Base-by-base conservation (phyloP, 2,113 vertebrate species). In the Dasyprocta punctata region DNA sequence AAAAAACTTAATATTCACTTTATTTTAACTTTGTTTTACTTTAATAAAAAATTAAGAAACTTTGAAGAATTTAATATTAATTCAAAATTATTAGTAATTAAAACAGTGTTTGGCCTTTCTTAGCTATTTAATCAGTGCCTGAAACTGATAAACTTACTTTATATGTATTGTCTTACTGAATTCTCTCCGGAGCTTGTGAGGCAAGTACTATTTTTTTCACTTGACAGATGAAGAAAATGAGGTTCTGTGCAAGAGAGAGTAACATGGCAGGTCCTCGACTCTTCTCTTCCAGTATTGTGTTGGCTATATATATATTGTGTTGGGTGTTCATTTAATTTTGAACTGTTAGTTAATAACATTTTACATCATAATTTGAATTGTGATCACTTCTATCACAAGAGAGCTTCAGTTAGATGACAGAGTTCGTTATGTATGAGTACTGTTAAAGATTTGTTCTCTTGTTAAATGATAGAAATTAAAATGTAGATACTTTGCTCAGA, bases 391-490 rank as follows among this genome's bases (percentile, higher is more conserved):
- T 13, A 56, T 94, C 47, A 92, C 7, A 58, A 41, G 19, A 47
- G 5, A 41, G 84, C 22, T 65, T 84, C 67, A n/a, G 77, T 41
- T 80, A 85, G 52, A 41, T 92, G 16, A 58, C 44, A 75, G 52
- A n/a, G 58, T 77, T 88, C 7, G 41, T 41, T 75, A 67, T 81
- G 54, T 47, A 67, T 69, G 4, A 36, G 4, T 63, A 75, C 10
- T 9, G 2, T 52, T 65, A 92, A 86, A n/a, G 0, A 5, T 56
- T 30, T 97, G 61, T 93, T 83, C 28, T 67, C 84, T 60, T 89
- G 78, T 89, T 69, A 89, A 82, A 71, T 77, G 69, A 85, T 95
- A 60, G 41, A 92, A 87, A 77, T 86, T 61, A 61, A 95, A 88
- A 20, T 88, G 2, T 84, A 92, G 89, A 56, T 86, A 71, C n/a